Conservation (phyloP, 2,113 vertebrate species). For the Budorcas taxicolor region DNA sequence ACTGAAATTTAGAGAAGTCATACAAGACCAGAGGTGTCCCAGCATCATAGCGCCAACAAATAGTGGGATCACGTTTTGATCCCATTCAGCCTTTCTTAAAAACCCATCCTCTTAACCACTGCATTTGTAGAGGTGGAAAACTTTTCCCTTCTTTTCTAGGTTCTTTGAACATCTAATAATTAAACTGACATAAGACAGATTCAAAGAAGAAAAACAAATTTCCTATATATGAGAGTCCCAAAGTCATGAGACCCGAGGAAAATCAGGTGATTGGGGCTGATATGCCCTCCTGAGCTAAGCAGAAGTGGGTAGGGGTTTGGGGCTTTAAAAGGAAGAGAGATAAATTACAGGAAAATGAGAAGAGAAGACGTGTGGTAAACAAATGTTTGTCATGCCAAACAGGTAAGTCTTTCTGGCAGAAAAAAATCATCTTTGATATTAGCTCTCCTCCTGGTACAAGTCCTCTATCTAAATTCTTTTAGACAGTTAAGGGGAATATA, state of each 20-base stretch:
- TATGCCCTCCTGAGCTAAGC: background rate
- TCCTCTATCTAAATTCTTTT: background rate
- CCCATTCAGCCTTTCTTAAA: background rate
- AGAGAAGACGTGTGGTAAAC: background rate
- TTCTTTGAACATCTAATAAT: background rate
- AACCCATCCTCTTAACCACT: background rate
- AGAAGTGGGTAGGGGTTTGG: background rate
- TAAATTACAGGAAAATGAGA: background rate
- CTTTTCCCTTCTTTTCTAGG: background rate
- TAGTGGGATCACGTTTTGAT: background rate
- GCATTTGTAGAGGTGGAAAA: background rate
- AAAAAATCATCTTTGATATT: background rate
- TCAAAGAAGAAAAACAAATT: background rate
- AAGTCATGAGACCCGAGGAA: background rate
- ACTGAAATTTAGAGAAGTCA: background rate
- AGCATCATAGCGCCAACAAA: background rate
- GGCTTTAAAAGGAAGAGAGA: background rate
- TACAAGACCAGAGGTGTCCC: background rate
- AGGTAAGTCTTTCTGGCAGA: background rate
- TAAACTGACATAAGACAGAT: background rate
- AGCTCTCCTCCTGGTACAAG: background rate
- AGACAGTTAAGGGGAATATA: background rate
- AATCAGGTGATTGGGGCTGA: background rate
- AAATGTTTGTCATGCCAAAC: background rate
- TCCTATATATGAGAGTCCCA: background rate